Evolutionary conservation across 1,140 invertebrate genomes (phyloP).

Genomic region (Phortica variegata): DNA sequence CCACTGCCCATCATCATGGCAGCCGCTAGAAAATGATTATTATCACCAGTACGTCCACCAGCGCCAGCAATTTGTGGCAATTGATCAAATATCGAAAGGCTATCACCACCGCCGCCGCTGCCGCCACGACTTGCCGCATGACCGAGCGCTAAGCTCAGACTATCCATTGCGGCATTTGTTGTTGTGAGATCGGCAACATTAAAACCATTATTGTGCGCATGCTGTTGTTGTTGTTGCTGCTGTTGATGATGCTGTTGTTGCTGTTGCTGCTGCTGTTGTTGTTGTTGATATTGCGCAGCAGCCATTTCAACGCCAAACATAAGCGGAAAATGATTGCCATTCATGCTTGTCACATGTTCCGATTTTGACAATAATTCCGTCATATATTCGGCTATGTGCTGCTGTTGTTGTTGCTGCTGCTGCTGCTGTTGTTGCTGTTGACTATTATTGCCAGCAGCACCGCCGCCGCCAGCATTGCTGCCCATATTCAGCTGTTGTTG

Average conservation of each 20-base stretch:
- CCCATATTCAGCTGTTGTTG: neutral
- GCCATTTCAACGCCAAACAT: slow-evolving; percentile 41
- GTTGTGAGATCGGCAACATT: slow-evolving; percentile 37
- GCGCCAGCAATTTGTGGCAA: slow-evolving; percentile 11
- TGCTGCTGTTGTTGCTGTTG: slow-evolving; percentile 26
- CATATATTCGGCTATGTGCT: slow-evolving; percentile 41
- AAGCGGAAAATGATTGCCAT: slow-evolving; percentile 47
- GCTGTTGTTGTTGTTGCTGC: slow-evolving; percentile 29
- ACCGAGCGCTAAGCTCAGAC: slow-evolving; percentile 10
- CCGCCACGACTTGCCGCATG: slow-evolving; percentile 21
- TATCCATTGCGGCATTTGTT: slow-evolving; percentile 7
- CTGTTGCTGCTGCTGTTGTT: slow-evolving; percentile 15
- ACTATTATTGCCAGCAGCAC: slow-evolving; percentile 9
- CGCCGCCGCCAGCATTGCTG: slow-evolving; percentile 12
- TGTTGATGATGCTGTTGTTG: slow-evolving; percentile 25
- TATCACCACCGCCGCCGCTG: slow-evolving; percentile 6
- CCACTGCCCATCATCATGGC: slow-evolving; percentile 22
- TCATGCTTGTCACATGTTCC: slow-evolving; percentile 43
- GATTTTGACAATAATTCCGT: slow-evolving; percentile 43
- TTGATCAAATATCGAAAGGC: slow-evolving; percentile 23
- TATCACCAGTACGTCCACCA: slow-evolving; percentile 17
- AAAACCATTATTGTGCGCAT: slow-evolving; percentile 46
- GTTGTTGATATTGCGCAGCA: slow-evolving; percentile 22
- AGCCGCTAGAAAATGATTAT: slow-evolving; percentile 24
- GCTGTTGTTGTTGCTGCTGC: slow-evolving; percentile 42